Percentiles rank a stretch among this genome's conserved stretches.
Evolutionary conservation across 2,888 invertebrate genomes (phyloP).

Genomic region (Temnothorax rugatulus): DNA sequence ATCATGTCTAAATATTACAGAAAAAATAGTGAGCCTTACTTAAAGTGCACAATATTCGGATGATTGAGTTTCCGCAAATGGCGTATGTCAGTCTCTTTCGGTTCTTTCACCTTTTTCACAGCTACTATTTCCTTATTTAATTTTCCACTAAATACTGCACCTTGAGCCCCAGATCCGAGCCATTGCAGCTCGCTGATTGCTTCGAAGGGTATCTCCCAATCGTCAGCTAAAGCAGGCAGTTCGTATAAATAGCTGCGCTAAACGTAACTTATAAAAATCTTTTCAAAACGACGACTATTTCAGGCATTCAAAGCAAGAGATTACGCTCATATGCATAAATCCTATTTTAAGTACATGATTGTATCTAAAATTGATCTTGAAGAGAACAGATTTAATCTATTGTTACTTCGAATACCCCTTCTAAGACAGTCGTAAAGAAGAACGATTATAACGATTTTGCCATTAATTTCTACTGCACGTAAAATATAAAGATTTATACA

Average conservation of each 20-base stretch:
- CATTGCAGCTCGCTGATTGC: slow-evolving; percentile 95
- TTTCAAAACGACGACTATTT: neutral
- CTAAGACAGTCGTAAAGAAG: neutral
- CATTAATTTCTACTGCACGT: neutral
- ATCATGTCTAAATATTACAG: slow-evolving; percentile 8
- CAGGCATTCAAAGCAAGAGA: slow-evolving; percentile 2
- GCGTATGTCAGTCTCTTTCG: slow-evolving; percentile 96
- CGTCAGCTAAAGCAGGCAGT: slow-evolving; percentile 87
- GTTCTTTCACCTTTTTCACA: slow-evolving; percentile 97
- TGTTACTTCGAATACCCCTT: neutral
- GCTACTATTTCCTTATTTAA: slow-evolving; percentile 95
- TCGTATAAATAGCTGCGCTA: neutral
- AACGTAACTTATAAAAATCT: neutral
- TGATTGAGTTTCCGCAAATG: slow-evolving; percentile 97
- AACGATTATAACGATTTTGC: neutral
- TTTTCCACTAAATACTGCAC: slow-evolving; percentile 96
- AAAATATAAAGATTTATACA: slow-evolving; percentile 27
- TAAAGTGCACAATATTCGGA: slow-evolving; percentile 97
- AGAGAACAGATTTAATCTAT: slow-evolving; percentile 11
- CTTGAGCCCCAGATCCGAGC: slow-evolving; percentile 98
- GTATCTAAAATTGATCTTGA: neutral
- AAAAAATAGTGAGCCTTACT: slow-evolving; percentile 84
- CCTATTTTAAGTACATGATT: neutral
- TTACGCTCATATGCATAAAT: neutral
- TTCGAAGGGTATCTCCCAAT: slow-evolving; percentile 98